Percentiles rank a stretch among this genome's conserved stretches.
phyloP scores from a whole-genome alignment of 2,113 vertebrate species.

The Proteles cristata region DNA sequence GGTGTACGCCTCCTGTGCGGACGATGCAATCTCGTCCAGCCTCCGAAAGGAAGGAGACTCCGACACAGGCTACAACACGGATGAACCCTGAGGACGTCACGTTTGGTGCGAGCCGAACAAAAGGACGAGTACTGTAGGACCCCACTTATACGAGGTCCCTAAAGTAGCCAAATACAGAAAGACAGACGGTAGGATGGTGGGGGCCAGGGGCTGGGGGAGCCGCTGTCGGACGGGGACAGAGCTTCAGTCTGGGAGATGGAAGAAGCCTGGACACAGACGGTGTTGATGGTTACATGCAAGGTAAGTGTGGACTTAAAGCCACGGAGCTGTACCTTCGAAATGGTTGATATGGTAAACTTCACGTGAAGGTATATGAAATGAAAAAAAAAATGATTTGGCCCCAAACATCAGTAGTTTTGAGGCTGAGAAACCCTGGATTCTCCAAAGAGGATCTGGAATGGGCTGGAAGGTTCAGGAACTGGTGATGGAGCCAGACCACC shows the following conservation, averaged over 20 bases:
- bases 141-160: neutral
- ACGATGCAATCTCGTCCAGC: neutral
- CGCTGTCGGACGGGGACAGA: neutral
- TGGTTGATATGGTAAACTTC: neutral
- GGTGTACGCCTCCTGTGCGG: accelerated
- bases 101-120: neutral
- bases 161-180: neutral
- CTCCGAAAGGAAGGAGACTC: neutral
- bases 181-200: neutral
- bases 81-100: neutral
- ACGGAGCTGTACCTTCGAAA: neutral
- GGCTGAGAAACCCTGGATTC: neutral
- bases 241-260: neutral
- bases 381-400: neutral
- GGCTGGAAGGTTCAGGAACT: neutral
- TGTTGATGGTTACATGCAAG: neutral
- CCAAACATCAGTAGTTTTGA: neutral
- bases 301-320: neutral
- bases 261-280: neutral
- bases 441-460: neutral
- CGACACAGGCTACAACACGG: neutral
- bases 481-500: neutral
- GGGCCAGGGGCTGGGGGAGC: neutral
- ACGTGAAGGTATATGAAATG: neutral
- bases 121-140: neutral